phyloP scores from a whole-genome alignment of 2,113 vertebrate species.

The Delphinus delphis region DNA sequence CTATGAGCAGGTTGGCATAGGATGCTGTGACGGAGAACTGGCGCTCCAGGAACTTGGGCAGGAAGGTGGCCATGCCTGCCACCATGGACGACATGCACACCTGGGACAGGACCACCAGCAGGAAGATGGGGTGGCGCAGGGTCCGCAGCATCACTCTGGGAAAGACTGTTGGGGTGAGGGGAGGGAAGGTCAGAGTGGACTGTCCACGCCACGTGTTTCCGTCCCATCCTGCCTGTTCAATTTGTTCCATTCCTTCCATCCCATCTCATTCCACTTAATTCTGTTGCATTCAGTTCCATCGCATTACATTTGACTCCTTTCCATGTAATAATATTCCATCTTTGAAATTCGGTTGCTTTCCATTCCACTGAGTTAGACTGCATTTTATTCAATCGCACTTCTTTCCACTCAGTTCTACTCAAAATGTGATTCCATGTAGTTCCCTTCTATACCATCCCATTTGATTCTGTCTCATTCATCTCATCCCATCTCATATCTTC shows the following conservation, averaged over 20 bases:
- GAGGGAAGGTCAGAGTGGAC: background rate
- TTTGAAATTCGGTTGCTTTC: background rate
- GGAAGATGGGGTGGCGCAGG: constrained; percentile 88
- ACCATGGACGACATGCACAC: constrained; percentile 90
- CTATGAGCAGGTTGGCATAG: constrained; percentile 92
- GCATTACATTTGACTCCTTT: background rate
- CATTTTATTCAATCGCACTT: background rate
- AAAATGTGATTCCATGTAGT: background rate
- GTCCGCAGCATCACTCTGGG: constrained; percentile 89
- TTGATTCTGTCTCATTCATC: background rate
- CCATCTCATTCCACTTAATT: background rate
- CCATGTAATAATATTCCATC: background rate
- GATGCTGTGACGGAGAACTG: constrained; percentile 90
- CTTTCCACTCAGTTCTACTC: background rate
- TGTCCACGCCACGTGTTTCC: accelerated
- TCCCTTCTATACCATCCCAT: background rate
- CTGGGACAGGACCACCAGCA: constrained; percentile 93
- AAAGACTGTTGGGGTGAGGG: constrained; percentile 85
- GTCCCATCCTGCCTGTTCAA: background rate
- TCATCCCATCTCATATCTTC: background rate
- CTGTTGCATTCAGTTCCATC: background rate
- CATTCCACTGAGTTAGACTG: background rate
- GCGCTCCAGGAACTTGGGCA: constrained; percentile 94
- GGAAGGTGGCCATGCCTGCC: constrained; percentile 92
- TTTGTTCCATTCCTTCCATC: background rate